A percentile compares a stretch with the other conserved stretches of the same genome.
Evolutionary conservation across 2,888 invertebrate species (phyloP).

Genomic region (Resseliella maxima): DNA sequence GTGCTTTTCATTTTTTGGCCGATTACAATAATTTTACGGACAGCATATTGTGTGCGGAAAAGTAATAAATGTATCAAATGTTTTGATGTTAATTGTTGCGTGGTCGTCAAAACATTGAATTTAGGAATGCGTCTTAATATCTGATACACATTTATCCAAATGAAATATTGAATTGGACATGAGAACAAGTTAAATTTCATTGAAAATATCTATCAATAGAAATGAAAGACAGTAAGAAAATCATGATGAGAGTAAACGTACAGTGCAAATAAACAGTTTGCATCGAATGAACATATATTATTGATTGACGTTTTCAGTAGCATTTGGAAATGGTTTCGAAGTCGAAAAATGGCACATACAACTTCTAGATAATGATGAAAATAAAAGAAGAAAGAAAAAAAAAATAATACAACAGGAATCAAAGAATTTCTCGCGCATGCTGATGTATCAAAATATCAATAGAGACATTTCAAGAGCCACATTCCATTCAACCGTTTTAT

Average conservation of each 20-base stretch:
- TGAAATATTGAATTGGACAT: no score
- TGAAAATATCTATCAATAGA: background rate
- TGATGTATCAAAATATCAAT: conserved; percentile 8
- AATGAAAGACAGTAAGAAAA: background rate
- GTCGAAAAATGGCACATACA: background rate
- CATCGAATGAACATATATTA: background rate
- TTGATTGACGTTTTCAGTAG: background rate
- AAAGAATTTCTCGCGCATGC: conserved; percentile 25
- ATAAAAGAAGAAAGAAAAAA: background rate
- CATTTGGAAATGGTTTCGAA: background rate
- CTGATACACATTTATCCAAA: background rate
- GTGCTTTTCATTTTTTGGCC: no score
- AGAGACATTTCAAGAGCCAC: conserved; percentile 24
- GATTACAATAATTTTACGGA: no score
- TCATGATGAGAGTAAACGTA: background rate
- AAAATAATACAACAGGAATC: background rate
- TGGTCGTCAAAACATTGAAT: no score
- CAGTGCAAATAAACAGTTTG: background rate
- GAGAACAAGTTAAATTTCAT: background rate
- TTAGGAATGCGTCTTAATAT: no score
- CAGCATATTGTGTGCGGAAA: no score
- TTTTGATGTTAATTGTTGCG: no score
- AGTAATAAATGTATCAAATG: no score
- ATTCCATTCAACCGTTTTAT: background rate
- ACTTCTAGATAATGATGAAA: background rate